Evolutionary conservation across 1,140 invertebrate genomes (phyloP), one percentile per base, ranked within the genome.

Genomic region (Drosophila ironensis): DNA sequence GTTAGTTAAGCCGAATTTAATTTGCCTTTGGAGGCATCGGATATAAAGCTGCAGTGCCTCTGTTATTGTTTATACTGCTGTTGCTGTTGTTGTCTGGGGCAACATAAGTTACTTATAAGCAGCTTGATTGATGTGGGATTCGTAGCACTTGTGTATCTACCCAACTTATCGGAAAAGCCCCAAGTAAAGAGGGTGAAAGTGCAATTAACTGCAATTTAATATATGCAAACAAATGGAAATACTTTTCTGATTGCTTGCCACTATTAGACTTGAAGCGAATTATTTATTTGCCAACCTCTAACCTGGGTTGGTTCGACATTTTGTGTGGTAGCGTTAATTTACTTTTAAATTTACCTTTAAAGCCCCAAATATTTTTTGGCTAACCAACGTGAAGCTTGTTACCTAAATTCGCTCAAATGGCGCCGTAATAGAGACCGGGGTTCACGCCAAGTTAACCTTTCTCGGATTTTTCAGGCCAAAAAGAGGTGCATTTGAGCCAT

Each of bases 41-140:
- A n/a, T n/a, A 12, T 7, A 37, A 17, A 59, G n/a, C 12, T 33
- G 19, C 1, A 16, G 7, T 20, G 24, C 20, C 22, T 24, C 11
- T 33, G 30, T 33, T 33, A 33, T 67, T 71, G 44, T 73, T 48
- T 17, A 20, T 42, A 41, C 41, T 45, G 45, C 53, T 61, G 46
- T 57, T 61, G 51, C 46, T 60, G 52, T 38, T 40, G 40, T 48
- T 63, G 63, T 42, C 28, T 19, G 5, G 53, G 38, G 40, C 52
- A 56, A 67, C 57, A 57, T 53, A 71, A n/a, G n/a, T n/a, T n/a
- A n/a, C n/a, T n/a, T n/a, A n/a, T n/a, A n/a, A n/a, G n/a, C 70
- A 52, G 41, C 78, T 64, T 86, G 80, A 86, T 84, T 86, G 71
- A 80, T 80, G 71, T 86, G 80, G 80, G 80, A 86, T 75, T 86